Conservation (phyloP, 2,797 vertebrate genomes). For the Artibeus jamaicensis region DNA sequence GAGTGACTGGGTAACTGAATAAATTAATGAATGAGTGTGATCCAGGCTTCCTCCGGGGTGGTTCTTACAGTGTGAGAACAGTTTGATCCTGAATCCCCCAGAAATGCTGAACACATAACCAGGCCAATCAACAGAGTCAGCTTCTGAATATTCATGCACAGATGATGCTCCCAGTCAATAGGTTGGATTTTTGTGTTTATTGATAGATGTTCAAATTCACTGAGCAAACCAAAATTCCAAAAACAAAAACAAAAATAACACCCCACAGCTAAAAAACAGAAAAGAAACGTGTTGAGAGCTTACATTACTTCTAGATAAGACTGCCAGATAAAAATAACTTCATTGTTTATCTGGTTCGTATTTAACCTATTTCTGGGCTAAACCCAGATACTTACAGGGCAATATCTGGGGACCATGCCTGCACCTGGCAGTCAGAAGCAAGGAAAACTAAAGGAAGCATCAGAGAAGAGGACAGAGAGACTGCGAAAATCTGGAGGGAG, state of each 20-base stretch:
- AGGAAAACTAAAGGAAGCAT: background rate
- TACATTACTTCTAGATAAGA: slow-evolving; percentile 3
- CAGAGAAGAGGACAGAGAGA: background rate
- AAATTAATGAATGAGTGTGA: slow-evolving; percentile 55
- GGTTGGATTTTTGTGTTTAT: slow-evolving; percentile 68
- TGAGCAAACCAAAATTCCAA: slow-evolving; percentile 45
- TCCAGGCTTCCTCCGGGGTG: slow-evolving; percentile 24
- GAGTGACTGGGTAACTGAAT: background rate
- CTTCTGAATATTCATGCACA: slow-evolving; percentile 75
- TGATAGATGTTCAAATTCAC: slow-evolving; percentile 65
- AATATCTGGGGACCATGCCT: background rate
- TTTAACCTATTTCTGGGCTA: background rate
- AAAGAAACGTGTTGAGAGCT: background rate
- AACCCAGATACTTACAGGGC: too few species aligned
- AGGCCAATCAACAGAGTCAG: slow-evolving; percentile 64
- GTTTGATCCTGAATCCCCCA: slow-evolving; percentile 53
- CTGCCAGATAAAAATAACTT: slow-evolving; percentile 18
- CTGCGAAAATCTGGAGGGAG: background rate
- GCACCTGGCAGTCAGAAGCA: background rate
- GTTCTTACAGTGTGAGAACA: slow-evolving; percentile 60
- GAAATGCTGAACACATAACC: slow-evolving; percentile 62
- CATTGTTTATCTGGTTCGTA: slow-evolving; percentile 36
- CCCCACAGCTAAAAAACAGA: background rate
- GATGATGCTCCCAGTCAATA: slow-evolving; percentile 56
- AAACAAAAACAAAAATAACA: background rate